Conservation (phyloP, 2,888 invertebrate species). For the Junonia oenone region DNA sequence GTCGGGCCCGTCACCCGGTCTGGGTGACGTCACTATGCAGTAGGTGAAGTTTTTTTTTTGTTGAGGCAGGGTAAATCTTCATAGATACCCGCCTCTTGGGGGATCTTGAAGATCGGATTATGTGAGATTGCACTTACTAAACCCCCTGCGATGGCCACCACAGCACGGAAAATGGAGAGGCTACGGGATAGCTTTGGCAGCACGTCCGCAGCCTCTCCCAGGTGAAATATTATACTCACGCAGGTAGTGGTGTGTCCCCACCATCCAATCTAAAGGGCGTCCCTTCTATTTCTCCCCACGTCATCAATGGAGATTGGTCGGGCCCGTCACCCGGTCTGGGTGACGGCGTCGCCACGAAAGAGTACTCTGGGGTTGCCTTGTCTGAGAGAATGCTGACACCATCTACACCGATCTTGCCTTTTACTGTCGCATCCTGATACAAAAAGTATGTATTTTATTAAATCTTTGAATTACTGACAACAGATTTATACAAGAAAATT, state of each 20-base stretch:
- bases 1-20: too few relatives aligned
- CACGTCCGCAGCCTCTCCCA: neutral
- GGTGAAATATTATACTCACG: constrained; percentile 58
- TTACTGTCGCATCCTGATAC: constrained; percentile 70
- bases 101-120: too few relatives aligned
- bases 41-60: too few relatives aligned
- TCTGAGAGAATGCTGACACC: constrained; percentile 86
- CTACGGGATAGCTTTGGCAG: too few relatives aligned
- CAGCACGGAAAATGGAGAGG: too few relatives aligned
- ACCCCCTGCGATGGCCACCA: too few relatives aligned
- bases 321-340: constrained; percentile 89
- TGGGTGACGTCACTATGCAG: too few relatives aligned
- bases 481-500: neutral
- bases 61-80: too few relatives aligned
- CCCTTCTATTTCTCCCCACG: constrained; percentile 99
- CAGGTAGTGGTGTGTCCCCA: constrained; percentile 90
- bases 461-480: neutral
- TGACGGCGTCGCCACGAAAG: constrained; percentile 91
- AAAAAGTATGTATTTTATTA: neutral
- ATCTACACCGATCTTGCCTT: constrained; percentile 94
- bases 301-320: constrained; percentile 96
- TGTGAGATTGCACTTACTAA: too few relatives aligned
- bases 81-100: too few relatives aligned
- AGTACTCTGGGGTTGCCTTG: constrained; percentile 59
- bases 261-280: constrained; percentile 97